These are phyloP conservation scores for Agrochola litura DNA, from an alignment of 2,888 invertebrate species.

Conservation along the genomic window DNA sequence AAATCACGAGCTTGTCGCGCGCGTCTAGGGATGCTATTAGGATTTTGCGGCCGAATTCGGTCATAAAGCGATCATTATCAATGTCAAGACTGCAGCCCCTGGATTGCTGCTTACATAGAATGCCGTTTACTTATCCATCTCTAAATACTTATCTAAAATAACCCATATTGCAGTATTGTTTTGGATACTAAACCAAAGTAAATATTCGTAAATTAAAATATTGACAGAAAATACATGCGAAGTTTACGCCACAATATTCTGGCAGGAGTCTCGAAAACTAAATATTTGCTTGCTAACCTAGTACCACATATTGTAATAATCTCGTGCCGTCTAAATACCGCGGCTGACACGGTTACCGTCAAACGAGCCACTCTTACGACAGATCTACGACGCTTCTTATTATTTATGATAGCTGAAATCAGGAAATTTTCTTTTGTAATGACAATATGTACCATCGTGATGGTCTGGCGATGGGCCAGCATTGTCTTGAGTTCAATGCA, in stretches of 20 bases:
- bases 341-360: slow-evolving; percentile 56
- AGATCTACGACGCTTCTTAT: slow-evolving; percentile 53
- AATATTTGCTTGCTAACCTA: slow-evolving; percentile 53
- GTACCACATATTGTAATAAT: slow-evolving; percentile 61
- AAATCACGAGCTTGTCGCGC: no score
- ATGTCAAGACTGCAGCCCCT: no score
- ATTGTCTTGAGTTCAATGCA: slow-evolving; percentile 50
- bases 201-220: slow-evolving; percentile 34
- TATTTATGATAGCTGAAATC: slow-evolving; percentile 63
- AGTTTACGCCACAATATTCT: slow-evolving; percentile 28
- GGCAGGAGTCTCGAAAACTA: slow-evolving; percentile 37
- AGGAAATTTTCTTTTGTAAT: slow-evolving; percentile 61
- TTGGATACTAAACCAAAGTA: slow-evolving; percentile 26
- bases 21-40: no score
- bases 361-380: slow-evolving; percentile 40
- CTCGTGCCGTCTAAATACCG: slow-evolving; percentile 41
- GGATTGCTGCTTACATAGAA: slow-evolving; percentile 17
- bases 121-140: slow-evolving; percentile 6
- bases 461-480: slow-evolving; percentile 59
- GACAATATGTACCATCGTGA: slow-evolving; percentile 40
- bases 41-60: no score
- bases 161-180: slow-evolving; percentile 7
- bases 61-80: no score
- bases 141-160: slow-evolving; percentile 16
- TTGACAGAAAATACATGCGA: slow-evolving; percentile 21